Conservation (phyloP, 1,140 invertebrate genomes). For the Zophobas morio region DNA sequence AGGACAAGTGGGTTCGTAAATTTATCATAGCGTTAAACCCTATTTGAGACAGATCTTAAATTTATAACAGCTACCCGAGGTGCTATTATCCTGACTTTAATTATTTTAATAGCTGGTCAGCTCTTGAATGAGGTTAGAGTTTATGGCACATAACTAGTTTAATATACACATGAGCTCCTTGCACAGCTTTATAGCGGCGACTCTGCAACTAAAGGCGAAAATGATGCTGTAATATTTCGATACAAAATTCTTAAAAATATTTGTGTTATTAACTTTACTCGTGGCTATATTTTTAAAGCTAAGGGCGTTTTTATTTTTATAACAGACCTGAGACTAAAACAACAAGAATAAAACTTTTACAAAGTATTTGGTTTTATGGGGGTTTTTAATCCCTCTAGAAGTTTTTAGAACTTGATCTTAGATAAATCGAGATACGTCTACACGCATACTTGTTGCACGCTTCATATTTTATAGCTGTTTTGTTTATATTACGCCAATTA, state of each 20-base stretch:
- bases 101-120: constrained; percentile 33
- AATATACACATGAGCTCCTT: constrained; percentile 23
- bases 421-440: background rate
- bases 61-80: constrained; percentile 9
- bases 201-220: background rate
- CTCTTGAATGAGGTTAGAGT: constrained; percentile 9
- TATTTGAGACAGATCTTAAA: constrained; percentile 8
- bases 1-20: constrained; percentile 6
- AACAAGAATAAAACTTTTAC: too few relatives aligned
- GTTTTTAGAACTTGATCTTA: background rate
- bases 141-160: constrained; percentile 26
- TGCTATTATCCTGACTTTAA: constrained; percentile 20
- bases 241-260: too few relatives aligned
- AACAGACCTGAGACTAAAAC: too few relatives aligned
- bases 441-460: background rate
- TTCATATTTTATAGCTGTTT: too few relatives aligned
- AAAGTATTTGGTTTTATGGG: too few relatives aligned
- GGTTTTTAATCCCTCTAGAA: too few relatives aligned
- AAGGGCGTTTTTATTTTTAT: too few relatives aligned
- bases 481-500: background rate
- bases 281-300: too few relatives aligned
- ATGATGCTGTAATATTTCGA: too few relatives aligned
- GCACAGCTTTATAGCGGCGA: background rate
- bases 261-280: too few relatives aligned
- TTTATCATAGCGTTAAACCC: background rate